phyloP scores from a whole-genome alignment of 2,797 vertebrate species.

The Pseudocheirus occidentalis region DNA sequence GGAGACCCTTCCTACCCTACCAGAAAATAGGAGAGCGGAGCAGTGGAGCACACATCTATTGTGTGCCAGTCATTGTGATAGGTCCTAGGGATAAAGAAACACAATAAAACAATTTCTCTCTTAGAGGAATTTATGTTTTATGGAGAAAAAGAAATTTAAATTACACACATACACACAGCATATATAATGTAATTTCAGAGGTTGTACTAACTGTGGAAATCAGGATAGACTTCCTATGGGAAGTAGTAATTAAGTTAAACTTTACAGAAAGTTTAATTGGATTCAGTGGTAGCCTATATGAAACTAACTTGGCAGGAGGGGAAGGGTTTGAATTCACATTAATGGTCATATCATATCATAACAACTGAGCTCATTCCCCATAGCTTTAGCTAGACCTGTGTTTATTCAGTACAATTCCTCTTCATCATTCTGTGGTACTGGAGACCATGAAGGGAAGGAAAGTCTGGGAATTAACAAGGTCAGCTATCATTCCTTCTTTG shows the following conservation, averaged over 20 bases:
- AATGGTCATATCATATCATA: neutral
- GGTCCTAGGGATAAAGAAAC: neutral
- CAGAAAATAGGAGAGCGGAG: too few relatives aligned
- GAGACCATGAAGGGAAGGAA: neutral
- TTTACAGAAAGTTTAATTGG: neutral
- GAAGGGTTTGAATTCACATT: neutral
- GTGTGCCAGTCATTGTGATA: neutral
- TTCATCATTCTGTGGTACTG: neutral
- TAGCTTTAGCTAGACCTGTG: neutral
- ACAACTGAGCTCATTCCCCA: neutral
- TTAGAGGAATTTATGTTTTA: neutral
- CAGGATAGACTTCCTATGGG: neutral
- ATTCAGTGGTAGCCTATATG: neutral
- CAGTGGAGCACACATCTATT: too few relatives aligned
- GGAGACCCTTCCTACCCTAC: too few relatives aligned
- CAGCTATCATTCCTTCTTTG: neutral
- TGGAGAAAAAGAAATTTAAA: neutral
- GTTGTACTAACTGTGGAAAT: neutral
- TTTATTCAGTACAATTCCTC: neutral
- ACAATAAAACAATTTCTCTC: neutral
- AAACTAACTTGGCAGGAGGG: neutral
- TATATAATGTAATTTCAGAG: neutral
- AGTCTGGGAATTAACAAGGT: neutral
- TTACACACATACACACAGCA: neutral
- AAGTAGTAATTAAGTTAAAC: neutral